Base-by-base conservation (phyloP, 53 echinoderm and acorn worm genomes). In the Holothuria leucospilota region DNA sequence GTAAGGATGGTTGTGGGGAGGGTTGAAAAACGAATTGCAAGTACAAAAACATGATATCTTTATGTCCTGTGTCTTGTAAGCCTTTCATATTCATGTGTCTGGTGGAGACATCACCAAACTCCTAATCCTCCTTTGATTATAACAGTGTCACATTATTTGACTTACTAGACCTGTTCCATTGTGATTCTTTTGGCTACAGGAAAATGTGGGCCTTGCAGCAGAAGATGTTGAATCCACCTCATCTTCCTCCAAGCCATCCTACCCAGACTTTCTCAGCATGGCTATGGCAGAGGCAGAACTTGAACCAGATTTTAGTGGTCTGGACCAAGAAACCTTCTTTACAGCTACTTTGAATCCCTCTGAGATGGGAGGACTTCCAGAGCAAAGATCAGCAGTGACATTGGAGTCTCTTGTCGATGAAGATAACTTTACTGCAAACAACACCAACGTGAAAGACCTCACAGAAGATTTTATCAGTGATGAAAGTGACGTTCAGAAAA, bases 261-360 rank as follows among this genome's bases (percentile, higher is more conserved):
- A 66, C 62, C 84, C 41, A 24, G 84, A 83, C 29, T 83, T 83
- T 64, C 84, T 83, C 84, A 83, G 84, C 68, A 83, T 83, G 84
- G 84, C 84, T 25, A 65, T 83, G 84, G 84, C 84, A 65, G 84
- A 83, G 51, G 84, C 84, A n/a, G 51, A 83, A n/a, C 84, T 83
- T 64, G 84, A 83, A 27, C 84, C 84, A 83, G 65, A 64, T 25
- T 67, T 65, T 29, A n/a, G 26, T 26, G 67, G 66, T 42, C 49
- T 83, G n/a, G 84, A 83, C 84, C 84, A 64, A 67, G 65, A 83
- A 20, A 34, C 68, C 28, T 67, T 83, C 52, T 42, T 67, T 20
- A 26, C 41, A n/a, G 52, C 80, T 34, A 38, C 80, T 7, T 58
- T 80, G 29, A 59, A 80, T 34, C 18, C 80, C 6, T 27, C 80